Evolutionary conservation across 2,113 vertebrate species (phyloP).

Genomic region (Glareola pratincola): DNA sequence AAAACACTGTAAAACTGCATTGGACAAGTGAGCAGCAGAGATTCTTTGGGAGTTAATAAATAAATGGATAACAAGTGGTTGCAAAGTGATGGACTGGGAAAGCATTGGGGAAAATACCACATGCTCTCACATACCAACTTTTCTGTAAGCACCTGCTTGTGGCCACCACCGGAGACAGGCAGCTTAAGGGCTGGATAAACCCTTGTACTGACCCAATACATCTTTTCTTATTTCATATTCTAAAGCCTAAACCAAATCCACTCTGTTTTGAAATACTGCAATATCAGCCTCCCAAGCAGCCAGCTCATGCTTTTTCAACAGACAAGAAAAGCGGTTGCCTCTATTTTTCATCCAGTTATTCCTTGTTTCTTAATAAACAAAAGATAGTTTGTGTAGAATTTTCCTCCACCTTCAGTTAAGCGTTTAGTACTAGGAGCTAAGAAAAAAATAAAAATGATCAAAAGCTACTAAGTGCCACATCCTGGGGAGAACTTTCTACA

Average conservation of each 20-base stretch:
- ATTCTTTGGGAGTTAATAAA: background rate
- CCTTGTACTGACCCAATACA: background rate
- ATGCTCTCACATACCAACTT: background rate
- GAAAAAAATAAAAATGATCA: background rate
- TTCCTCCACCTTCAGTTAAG: background rate
- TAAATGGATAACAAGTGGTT: background rate
- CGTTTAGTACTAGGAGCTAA: background rate
- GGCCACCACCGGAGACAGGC: background rate
- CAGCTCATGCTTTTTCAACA: background rate
- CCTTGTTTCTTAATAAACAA: background rate
- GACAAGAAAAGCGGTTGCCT: background rate
- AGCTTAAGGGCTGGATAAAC: background rate
- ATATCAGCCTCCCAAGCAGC: background rate
- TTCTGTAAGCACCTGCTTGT: background rate
- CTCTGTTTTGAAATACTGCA: background rate
- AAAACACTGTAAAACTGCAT: fast-evolving
- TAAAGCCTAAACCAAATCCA: background rate
- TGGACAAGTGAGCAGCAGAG: background rate
- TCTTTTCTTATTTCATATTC: background rate
- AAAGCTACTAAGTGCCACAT: background rate
- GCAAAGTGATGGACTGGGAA: background rate
- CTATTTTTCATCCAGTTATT: background rate
- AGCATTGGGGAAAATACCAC: background rate
- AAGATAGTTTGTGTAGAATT: background rate
- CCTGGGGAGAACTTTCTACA: background rate